Base-by-base conservation (phyloP, 2,888 invertebrate species). In the Cremastinae sp. region DNA sequence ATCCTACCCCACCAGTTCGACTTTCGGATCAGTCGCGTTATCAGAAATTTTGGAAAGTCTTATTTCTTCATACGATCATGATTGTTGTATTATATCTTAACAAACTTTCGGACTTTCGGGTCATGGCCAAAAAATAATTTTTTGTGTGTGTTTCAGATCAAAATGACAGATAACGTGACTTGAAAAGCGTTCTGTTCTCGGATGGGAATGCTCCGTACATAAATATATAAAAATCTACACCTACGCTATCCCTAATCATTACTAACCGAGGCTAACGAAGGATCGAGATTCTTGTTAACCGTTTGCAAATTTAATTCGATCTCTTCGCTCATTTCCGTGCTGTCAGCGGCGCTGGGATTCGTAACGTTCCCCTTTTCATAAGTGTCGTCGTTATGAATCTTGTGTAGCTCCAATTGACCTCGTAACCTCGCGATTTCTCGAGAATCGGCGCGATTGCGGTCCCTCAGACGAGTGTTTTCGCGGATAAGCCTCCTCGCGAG, bases 391-490 rank as follows among this genome's bases (percentile, higher is more conserved):
- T 5, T 18, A 53, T 74, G 73, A 56, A 83, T 78, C 39, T 83
- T 82, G 62, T 85, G 83, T 66, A 83, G 81, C 55, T 83, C 82
- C 53, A 87, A 71, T 64, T 87, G 83, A 66, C 75, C 78, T 9
- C 84, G 85, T 72, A 89, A 79, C 78, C 83, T 84, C 14, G 83
- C 81, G 70, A 88, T 86, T 79, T 89, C 87, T 7, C 83, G 85
- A 41, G 81, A 79, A 78, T 86, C 82, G n/a, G 79, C 78, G 14
- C 80, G 84, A 61, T 81, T 83, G 66, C 82, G 82, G 53, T 79
- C 74, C 61, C 78, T 82, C 75, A 82, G 64, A 10, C 77, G 69
- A 9, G 73, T 62, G 41, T 80, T 76, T 51, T 85, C 85, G 0
- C 81, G 78, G n/a, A 74, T 71, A 1, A 87, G 68, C 12, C 82